phyloP scores from a whole-genome alignment of 2,113 vertebrate genomes.

The Hymenochirus boettgeri region DNA sequence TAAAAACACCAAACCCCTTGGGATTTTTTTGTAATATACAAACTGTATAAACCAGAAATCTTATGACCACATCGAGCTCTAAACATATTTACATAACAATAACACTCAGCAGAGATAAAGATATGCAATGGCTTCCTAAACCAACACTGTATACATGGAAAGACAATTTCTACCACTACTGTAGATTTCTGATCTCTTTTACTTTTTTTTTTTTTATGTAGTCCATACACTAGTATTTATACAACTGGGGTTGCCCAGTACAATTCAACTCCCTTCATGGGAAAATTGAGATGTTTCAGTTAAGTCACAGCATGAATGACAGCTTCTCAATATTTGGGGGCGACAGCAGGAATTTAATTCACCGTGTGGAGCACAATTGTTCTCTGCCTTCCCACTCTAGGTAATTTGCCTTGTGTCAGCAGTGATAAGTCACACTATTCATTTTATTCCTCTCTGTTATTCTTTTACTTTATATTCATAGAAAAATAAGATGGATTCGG shows the following conservation, averaged over 20 bases:
- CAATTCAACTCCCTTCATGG: conserved; percentile 15
- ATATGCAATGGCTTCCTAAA: too few species aligned
- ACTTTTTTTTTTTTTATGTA: too few species aligned
- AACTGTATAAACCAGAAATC: too few species aligned
- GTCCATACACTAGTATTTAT: conserved; percentile 26
- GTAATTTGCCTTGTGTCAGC: conserved; percentile 29
- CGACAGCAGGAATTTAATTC: conserved; percentile 30
- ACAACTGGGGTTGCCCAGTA: conserved; percentile 25
- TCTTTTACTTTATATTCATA: conserved; percentile 17
- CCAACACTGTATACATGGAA: too few species aligned
- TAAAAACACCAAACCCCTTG: too few species aligned
- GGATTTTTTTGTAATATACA: too few species aligned
- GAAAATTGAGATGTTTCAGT: conserved; percentile 39
- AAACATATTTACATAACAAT: too few species aligned
- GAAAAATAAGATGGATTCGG: conserved; percentile 1
- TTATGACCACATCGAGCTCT: too few species aligned
- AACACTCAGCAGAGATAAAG: too few species aligned
- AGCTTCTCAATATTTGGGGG: conserved; percentile 29
- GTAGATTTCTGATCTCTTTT: too few species aligned
- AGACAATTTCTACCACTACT: too few species aligned
- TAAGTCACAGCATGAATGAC: conserved; percentile 31
- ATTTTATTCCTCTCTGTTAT: conserved; percentile 10
- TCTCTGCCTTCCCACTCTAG: conserved; percentile 9
- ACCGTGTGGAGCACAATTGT: conserved; percentile 18
- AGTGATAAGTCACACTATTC: conserved; percentile 22